Base-by-base conservation (phyloP, 2,797 vertebrate genomes). In the Delichon dasypus region DNA sequence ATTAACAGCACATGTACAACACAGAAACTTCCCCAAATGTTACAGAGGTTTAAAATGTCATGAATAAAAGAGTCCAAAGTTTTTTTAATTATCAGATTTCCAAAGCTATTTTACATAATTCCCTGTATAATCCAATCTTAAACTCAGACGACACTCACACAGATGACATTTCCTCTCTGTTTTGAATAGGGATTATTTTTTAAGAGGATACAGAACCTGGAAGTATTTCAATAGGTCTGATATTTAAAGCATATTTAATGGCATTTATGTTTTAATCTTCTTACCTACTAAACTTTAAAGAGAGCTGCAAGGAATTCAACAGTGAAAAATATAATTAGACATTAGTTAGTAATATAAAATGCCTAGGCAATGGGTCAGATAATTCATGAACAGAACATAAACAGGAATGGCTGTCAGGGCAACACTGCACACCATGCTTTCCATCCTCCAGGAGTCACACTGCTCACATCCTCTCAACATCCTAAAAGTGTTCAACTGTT, bases 241-340 rank as follows among this genome's bases (percentile, higher is more conserved):
- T 98, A 98, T 97, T 98, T 98, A 98, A 97, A 97, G 95, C 97
- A 97, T 96, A 97, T 98, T 98, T 98, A 98, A 94, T 97, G 97
- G 97, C 96, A 98, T 98, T 98, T 98, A 97, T 97, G 80, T 97
- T 97, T 98, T 98, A 98, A 98, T 98, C 98, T 98, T 97, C 98
- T 97, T 98, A 98, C 96, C 96, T 97, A 96, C 95, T 97, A 97
- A 97, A 96, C 95, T 97, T 98, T 96, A 97, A 95, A 95, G 84
- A 96, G 89, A 97, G 89, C 87, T 86, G 73, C 91, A 94, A 96
- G 89, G 75, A 97, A 97, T 97, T 97, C 87, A 96, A 91, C 64
- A 81, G 88, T 93, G 94, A 96, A 97, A 97, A 96, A 97, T 97
- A 96, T 94, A 94, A 97, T 95, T 81, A 96, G 84, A 88, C 82